phyloP scores from a whole-genome alignment of 1,140 invertebrate species.

The Epicauta chinensis region DNA sequence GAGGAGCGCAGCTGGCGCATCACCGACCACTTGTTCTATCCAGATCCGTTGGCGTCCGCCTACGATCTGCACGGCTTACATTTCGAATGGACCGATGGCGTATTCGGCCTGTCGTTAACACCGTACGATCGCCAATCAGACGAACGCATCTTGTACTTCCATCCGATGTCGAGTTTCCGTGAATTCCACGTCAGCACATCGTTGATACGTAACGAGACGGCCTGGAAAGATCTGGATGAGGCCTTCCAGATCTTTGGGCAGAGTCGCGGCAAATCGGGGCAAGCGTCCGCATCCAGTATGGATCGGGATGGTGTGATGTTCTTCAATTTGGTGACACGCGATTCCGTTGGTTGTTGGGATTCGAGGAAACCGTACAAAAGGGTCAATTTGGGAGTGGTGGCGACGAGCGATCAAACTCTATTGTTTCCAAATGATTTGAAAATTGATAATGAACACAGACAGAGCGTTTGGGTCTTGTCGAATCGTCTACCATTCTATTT shows the following conservation, averaged over 20 bases:
- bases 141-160: conserved; percentile 64
- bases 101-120: conserved; percentile 67
- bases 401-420: conserved; percentile 53
- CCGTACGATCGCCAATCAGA: conserved; percentile 46
- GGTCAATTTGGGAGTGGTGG: conserved; percentile 56
- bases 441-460: conserved; percentile 59
- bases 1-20: conserved; percentile 64
- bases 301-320: conserved; percentile 67
- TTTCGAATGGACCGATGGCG: conserved; percentile 76
- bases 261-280: conserved; percentile 54
- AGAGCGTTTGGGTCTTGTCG: conserved; percentile 68
- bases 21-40: conserved; percentile 67
- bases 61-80: conserved; percentile 60
- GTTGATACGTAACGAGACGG: conserved; percentile 53
- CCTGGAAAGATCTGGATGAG: conserved; percentile 48
- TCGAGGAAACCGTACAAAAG: conserved; percentile 60
- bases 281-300: conserved; percentile 65
- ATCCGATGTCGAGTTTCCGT: conserved; percentile 69
- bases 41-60: conserved; percentile 66
- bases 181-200: conserved; percentile 67
- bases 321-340: conserved; percentile 66
- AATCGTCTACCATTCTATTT: conserved; percentile 68
- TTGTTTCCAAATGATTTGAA: conserved; percentile 75
- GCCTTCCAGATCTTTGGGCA: conserved; percentile 58
- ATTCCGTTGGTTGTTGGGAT: conserved; percentile 75